These are phyloP conservation scores for Dromas ardeola DNA, from an alignment of 2,113 vertebrate genomes.

Conservation along the genomic window DNA sequence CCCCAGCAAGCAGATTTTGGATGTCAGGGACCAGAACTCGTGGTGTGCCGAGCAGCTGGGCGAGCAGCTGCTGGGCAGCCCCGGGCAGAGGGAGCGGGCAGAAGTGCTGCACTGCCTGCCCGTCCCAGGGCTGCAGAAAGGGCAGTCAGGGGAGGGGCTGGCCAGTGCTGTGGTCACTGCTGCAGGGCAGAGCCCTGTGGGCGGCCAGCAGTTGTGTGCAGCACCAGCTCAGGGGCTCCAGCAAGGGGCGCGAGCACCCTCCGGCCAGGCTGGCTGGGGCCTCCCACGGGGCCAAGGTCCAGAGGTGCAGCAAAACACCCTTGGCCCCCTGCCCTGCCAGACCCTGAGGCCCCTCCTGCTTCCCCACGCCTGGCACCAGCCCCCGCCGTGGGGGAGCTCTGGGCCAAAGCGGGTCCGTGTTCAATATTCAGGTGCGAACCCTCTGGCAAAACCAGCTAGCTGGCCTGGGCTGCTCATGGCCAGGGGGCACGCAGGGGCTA, in stretches of 20 bases:
- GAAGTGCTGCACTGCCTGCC: fast-evolving
- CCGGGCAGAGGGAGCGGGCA: background rate
- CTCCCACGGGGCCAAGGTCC: background rate
- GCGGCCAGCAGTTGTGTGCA: fast-evolving
- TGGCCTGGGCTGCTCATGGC: background rate
- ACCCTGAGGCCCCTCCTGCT: background rate
- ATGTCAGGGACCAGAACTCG: fast-evolving
- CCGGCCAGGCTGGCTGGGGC: background rate
- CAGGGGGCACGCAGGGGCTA: background rate
- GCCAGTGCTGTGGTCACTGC: background rate
- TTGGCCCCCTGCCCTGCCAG: background rate
- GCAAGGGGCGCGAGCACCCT: background rate
- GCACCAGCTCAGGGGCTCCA: background rate
- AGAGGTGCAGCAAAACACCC: background rate
- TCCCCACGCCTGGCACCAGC: background rate
- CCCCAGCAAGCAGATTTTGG: background rate
- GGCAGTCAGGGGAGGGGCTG: background rate
- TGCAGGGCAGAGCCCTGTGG: background rate
- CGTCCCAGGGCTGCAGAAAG: background rate
- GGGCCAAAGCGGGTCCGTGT: background rate
- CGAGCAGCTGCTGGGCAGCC: fast-evolving
- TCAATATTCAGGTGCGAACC: background rate
- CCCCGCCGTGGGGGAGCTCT: background rate
- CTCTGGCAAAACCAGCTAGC: background rate
- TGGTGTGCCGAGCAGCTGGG: fast-evolving